Percentiles rank a stretch among this genome's conserved stretches.
phyloP scores from a whole-genome alignment of 2,797 vertebrate genomes.

The Sebastes nivosus region DNA sequence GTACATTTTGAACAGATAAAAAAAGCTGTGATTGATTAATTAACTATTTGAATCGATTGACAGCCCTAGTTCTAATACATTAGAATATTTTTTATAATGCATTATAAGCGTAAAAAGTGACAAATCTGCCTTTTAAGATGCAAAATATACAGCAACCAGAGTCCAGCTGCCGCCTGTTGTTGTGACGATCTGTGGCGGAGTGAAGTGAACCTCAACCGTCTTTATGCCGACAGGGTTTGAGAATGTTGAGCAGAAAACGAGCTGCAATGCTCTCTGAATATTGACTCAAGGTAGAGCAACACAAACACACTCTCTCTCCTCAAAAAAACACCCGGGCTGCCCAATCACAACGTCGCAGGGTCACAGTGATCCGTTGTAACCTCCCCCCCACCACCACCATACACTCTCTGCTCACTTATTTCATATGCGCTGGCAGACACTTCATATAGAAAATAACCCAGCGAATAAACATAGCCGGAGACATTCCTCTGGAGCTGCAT shows the following conservation, averaged over 20 bases:
- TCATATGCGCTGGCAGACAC: slow-evolving; percentile 53
- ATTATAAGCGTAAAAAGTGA: no score
- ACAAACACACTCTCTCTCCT: slow-evolving; percentile 55
- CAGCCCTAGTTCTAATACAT: no score
- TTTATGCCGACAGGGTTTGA: neutral
- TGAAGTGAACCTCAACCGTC: neutral
- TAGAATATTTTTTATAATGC: no score
- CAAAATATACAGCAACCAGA: neutral
- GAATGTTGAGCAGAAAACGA: slow-evolving; percentile 33
- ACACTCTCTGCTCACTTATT: slow-evolving; percentile 30
- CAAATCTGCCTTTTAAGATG: neutral
- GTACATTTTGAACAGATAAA: no score
- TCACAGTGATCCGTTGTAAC: slow-evolving; percentile 70
- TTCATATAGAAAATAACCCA: slow-evolving; percentile 59
- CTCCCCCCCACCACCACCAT: neutral
- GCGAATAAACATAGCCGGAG: slow-evolving; percentile 41
- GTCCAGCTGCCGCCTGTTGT: neutral
- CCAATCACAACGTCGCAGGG: slow-evolving; percentile 36
- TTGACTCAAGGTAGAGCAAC: slow-evolving; percentile 71
- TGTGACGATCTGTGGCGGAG: neutral
- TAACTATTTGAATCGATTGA: no score
- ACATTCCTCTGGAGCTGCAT: slow-evolving; percentile 30
- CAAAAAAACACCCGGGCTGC: slow-evolving; percentile 23
- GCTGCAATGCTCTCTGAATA: slow-evolving; percentile 50
- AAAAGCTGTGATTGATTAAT: no score